Percentiles rank a stretch among this genome's conserved stretches.
Conservation (phyloP, 2,888 invertebrate genomes). For the Oegoconia quadripuncta region DNA sequence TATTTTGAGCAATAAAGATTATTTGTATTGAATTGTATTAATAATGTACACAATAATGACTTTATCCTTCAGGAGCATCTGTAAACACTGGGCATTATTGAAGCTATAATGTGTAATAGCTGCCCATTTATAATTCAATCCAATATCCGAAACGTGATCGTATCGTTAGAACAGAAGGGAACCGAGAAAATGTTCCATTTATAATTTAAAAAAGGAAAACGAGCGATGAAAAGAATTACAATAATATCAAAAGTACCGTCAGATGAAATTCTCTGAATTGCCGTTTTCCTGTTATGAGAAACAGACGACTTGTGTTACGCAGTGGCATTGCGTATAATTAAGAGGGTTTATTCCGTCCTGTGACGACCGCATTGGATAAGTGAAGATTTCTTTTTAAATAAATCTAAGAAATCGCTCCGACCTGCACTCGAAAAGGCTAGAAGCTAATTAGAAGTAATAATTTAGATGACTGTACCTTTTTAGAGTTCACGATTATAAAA, state of each 20-base stretch:
- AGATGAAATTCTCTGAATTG: constrained; percentile 27
- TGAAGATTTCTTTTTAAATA: too few relatives aligned
- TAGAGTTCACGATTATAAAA: too few relatives aligned
- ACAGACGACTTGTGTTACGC: background rate
- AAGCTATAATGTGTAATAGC: background rate
- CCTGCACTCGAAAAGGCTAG: too few relatives aligned
- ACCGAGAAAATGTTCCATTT: constrained; percentile 25
- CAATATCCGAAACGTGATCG: constrained; percentile 3
- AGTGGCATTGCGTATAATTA: background rate
- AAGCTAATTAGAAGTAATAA: too few relatives aligned
- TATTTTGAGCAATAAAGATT: too few relatives aligned
- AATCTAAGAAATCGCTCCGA: too few relatives aligned
- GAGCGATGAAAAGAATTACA: constrained; percentile 32
- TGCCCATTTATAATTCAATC: background rate
- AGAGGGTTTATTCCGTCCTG: background rate
- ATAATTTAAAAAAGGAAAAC: constrained; percentile 32
- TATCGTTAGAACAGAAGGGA: background rate
- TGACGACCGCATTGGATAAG: too few relatives aligned
- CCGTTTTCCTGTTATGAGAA: constrained; percentile 19
- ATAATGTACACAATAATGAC: too few relatives aligned
- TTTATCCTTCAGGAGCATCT: background rate
- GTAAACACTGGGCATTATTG: too few relatives aligned
- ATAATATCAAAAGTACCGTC: constrained; percentile 34
- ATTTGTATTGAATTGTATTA: too few relatives aligned
- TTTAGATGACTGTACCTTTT: too few relatives aligned